A percentile compares a stretch with the other conserved stretches of the same genome.
phyloP scores from a whole-genome alignment of 2,113 vertebrate genomes.

The Dipodomys ordii region DNA sequence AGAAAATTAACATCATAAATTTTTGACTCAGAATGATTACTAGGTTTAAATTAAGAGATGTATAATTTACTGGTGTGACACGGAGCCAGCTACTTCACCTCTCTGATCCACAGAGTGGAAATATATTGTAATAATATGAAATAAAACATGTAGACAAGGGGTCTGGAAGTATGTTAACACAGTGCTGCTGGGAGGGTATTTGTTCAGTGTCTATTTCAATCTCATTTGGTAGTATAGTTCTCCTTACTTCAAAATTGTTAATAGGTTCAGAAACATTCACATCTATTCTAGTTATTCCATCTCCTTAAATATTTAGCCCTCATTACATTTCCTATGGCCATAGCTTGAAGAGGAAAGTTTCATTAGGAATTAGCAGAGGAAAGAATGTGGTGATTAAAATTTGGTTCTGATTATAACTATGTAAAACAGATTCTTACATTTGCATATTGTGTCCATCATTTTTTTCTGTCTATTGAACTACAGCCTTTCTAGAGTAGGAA shows the following conservation, averaged over 20 bases:
- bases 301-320: not conserved
- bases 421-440: not conserved
- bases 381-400: not conserved
- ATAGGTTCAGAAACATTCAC: not conserved
- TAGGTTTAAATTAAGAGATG: not conserved
- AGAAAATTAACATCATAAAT: not conserved
- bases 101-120: not conserved
- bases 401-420: not conserved
- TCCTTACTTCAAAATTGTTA: not conserved
- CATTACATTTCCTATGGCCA: not conserved
- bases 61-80: not conserved
- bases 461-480: not conserved
- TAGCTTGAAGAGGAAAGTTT: not conserved
- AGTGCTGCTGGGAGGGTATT: not conserved
- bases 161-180: not conserved
- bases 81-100: not conserved
- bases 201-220: not conserved
- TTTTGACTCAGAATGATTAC: not conserved
- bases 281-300: not conserved
- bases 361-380: conserved; percentile 9
- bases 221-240: not conserved
- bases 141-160: not conserved
- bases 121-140: not conserved
- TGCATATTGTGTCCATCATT: not conserved
- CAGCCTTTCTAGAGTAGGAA: not conserved